Conservation (phyloP, 2,888 invertebrate genomes). For the Cataglyphis rosenhaueri region DNA sequence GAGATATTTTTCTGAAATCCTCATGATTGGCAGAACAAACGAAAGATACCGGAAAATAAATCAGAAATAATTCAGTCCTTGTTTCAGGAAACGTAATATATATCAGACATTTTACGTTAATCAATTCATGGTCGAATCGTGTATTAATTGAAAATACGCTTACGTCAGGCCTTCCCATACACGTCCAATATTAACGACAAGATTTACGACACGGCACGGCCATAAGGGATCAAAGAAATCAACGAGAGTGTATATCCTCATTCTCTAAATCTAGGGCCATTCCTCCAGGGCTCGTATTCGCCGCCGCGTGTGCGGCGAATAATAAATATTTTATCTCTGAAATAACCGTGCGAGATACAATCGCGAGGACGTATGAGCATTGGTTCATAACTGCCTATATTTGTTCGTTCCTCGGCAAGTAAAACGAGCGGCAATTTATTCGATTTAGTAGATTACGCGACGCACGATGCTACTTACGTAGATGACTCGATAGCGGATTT, state of each 20-base stretch:
- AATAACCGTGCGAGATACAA: conserved; percentile 69
- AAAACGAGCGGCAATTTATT: conserved; percentile 8
- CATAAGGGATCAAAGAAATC: conserved; percentile 77
- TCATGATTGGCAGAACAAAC: conserved; percentile 30
- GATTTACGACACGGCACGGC: conserved; percentile 67
- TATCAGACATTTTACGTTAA: background rate
- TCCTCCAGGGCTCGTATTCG: conserved; percentile 52
- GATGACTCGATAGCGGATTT: background rate
- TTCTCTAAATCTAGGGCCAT: conserved; percentile 77
- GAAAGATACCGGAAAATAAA: background rate
- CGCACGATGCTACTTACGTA: background rate
- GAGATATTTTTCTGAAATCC: background rate
- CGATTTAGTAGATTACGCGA: background rate
- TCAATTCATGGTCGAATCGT: conserved; percentile 1
- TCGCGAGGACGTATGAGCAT: background rate
- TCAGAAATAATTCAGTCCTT: background rate
- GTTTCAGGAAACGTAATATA: background rate
- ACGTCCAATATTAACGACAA: conserved; percentile 20
- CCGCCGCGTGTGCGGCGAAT: conserved; percentile 34
- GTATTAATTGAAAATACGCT: background rate
- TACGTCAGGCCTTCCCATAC: background rate
- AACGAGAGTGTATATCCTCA: conserved; percentile 77
- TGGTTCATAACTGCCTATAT: background rate
- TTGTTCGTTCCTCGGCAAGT: conserved; percentile 8
- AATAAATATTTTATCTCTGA: conserved; percentile 79